Conservation (phyloP, 2,113 vertebrate genomes). For the Cyprinodon variegatus region DNA sequence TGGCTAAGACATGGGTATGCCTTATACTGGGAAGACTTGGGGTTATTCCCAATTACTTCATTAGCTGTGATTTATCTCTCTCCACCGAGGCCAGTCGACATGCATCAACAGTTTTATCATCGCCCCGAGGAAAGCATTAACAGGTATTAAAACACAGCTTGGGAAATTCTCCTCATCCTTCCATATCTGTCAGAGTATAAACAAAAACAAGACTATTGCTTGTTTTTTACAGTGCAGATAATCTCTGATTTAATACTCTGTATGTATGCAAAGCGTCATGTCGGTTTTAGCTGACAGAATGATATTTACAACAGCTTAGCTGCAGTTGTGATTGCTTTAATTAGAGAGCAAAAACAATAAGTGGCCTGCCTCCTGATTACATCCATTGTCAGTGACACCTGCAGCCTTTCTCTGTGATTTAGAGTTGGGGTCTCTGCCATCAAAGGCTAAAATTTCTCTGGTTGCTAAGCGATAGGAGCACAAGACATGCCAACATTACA, state of each 20-base stretch:
- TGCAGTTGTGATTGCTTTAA: conserved; percentile 41
- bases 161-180: conserved; percentile 38
- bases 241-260: conserved; percentile 14
- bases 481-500: conserved; percentile 48
- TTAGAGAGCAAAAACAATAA: conserved; percentile 56
- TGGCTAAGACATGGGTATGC: conserved; percentile 39
- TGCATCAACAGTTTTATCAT: conserved; percentile 45
- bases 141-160: conserved; percentile 47
- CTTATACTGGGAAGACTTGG: conserved; percentile 39
- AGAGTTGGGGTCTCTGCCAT: conserved; percentile 27
- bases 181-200: conserved; percentile 3
- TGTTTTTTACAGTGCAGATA: neutral
- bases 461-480: conserved; percentile 68
- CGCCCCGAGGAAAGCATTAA: conserved; percentile 55
- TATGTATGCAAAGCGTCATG: conserved; percentile 5
- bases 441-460: conserved; percentile 35
- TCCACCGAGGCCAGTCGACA: conserved; percentile 41
- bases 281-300: conserved; percentile 39
- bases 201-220: conserved; percentile 2
- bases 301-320: conserved; percentile 51
- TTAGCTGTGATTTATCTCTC: conserved; percentile 52
- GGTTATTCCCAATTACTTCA: conserved; percentile 58
- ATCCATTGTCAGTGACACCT: conserved; percentile 56
- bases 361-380: conserved; percentile 43
- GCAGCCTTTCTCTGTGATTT: conserved; percentile 32